Evolutionary conservation across 1,140 invertebrate genomes (phyloP).

Genomic region (Plodia interpunctella): DNA sequence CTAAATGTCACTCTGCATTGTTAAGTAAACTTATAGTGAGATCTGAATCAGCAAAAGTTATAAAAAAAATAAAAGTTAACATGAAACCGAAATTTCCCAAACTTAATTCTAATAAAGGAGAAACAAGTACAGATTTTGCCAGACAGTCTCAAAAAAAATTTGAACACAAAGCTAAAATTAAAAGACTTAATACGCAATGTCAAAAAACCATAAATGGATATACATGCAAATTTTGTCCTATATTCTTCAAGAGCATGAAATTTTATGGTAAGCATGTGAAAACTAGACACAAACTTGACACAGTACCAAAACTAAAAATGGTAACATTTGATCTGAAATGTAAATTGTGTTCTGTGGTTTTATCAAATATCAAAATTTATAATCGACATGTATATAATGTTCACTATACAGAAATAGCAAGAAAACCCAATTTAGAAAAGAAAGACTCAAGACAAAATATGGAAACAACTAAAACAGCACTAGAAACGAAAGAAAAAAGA

Average conservation of each 20-base stretch:
- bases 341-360: neutral
- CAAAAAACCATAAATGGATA: neutral
- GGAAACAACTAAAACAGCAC: neutral
- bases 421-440: neutral
- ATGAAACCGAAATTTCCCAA: too few species aligned
- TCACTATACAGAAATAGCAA: neutral
- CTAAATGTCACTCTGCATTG: neutral
- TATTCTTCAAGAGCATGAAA: neutral
- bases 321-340: neutral
- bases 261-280: neutral
- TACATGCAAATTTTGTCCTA: neutral
- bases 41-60: neutral
- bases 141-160: neutral
- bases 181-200: too few species aligned
- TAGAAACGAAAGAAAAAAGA: neutral
- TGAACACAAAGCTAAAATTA: too few species aligned
- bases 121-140: neutral
- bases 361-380: neutral
- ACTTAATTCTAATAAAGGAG: neutral
- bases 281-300: neutral
- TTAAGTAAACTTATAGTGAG: neutral
- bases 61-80: neutral
- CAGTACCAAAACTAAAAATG: neutral
- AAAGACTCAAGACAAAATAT: neutral
- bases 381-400: neutral